A percentile compares a stretch with the other conserved stretches of the same genome.
Evolutionary conservation across 2,888 invertebrate species (phyloP).

Genomic region (Parapristionchus giblindavisi): DNA sequence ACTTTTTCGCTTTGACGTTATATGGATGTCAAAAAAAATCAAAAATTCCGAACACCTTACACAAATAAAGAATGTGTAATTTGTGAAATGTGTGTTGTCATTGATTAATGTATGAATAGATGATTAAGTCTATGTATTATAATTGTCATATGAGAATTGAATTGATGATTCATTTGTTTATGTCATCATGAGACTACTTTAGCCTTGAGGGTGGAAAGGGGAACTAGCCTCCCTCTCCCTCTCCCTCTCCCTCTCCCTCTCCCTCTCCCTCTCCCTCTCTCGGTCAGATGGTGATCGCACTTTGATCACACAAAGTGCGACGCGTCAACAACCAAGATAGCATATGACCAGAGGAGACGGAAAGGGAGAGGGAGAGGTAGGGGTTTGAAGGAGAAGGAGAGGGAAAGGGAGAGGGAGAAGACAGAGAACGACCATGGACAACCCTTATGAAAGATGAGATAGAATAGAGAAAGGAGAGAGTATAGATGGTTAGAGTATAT

Average conservation of each 20-base stretch:
- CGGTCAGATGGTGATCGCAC: not conserved
- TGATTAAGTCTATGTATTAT: too few species aligned
- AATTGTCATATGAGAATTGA: too few species aligned
- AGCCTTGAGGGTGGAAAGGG: too few species aligned
- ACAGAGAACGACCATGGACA: too few species aligned
- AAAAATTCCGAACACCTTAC: too few species aligned
- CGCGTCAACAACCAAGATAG: conserved; percentile 2
- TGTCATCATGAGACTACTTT: not conserved
- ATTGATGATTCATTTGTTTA: not conserved
- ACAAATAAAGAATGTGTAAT: not conserved
- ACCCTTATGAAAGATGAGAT: too few species aligned
- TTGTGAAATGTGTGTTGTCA: not conserved
- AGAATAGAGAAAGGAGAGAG: too few species aligned
- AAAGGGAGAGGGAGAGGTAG: not conserved
- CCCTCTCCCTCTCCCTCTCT: conserved; percentile 7
- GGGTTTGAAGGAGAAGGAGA: not conserved
- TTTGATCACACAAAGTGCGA: not conserved
- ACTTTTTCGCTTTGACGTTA: too few species aligned
- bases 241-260: not conserved
- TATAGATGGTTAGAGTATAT: not conserved
- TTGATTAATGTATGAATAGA: not conserved
- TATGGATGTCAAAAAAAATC: too few species aligned
- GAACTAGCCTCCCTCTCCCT: not conserved
- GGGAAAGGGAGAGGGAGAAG: not conserved
- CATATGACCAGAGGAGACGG: not conserved